Evolutionary conservation across 2,888 invertebrate species (phyloP).

Genomic region (Clanis bilineata): DNA sequence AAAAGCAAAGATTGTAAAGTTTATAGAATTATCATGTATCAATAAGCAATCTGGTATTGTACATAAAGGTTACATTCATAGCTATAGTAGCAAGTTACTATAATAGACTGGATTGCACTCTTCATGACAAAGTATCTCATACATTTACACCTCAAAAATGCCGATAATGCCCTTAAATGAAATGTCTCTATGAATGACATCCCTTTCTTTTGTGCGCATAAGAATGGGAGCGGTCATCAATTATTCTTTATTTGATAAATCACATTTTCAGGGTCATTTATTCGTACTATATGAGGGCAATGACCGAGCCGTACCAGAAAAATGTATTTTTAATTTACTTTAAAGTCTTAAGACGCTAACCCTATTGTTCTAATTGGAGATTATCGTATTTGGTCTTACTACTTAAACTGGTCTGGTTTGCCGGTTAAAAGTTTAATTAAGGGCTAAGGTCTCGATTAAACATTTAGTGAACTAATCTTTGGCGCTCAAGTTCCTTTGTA

Average conservation of each 20-base stretch:
- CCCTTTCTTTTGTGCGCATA: background rate
- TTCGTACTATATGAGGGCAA: slow-evolving; percentile 21
- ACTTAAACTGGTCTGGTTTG: background rate
- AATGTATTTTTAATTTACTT: slow-evolving; percentile 42
- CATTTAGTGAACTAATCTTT: background rate
- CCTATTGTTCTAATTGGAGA: slow-evolving; percentile 20
- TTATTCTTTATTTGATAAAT: slow-evolving; percentile 24
- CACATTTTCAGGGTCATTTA: slow-evolving; percentile 17
- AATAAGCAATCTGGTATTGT: background rate
- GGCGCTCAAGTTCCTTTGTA: too few species aligned
- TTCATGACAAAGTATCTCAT: background rate
- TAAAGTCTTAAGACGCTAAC: slow-evolving; percentile 24
- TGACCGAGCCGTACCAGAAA: slow-evolving; percentile 31
- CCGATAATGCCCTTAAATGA: background rate
- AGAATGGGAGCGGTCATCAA: slow-evolving; percentile 1
- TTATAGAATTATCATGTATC: background rate
- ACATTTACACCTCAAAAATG: background rate
- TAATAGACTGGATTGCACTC: background rate
- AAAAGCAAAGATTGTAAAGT: too few species aligned
- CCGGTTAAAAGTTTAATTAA: background rate
- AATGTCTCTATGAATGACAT: background rate
- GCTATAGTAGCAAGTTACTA: background rate
- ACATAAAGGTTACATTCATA: background rate
- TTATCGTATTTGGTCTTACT: background rate
- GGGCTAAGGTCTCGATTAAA: background rate